These are phyloP conservation scores for Limnephilus rhombicus DNA, from an alignment of 2,888 invertebrate species.

Conservation along the genomic window DNA sequence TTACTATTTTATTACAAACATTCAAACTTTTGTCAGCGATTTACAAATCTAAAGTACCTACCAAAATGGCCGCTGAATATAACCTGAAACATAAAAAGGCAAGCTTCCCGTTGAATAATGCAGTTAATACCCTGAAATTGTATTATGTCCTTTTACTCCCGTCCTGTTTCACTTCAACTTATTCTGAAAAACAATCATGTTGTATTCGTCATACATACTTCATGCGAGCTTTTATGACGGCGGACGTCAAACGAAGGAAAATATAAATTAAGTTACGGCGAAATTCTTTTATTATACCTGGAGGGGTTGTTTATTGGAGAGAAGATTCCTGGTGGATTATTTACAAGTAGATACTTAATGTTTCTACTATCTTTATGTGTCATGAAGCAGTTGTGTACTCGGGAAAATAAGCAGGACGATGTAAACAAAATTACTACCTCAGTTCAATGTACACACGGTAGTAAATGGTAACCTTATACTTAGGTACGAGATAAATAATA, in stretches of 20 bases:
- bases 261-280: not conserved
- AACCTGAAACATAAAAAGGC: not conserved
- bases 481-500: too few species aligned
- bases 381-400: not conserved
- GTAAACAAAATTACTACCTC: not conserved
- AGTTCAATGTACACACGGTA: not conserved
- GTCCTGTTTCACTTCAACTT: not conserved
- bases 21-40: not conserved
- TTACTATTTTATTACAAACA: too few species aligned
- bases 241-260: not conserved
- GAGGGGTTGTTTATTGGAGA: not conserved
- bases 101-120: conserved; percentile 8
- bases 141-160: not conserved
- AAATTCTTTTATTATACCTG: not conserved
- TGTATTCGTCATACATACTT: conserved; percentile 10
- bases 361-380: not conserved
- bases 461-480: not conserved
- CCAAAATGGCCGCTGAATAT: not conserved
- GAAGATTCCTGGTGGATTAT: not conserved
- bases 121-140: not conserved
- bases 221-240: not conserved
- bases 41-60: not conserved
- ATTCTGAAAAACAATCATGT: not conserved
- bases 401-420: not conserved
- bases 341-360: not conserved